A percentile compares a stretch with the other conserved stretches of the same genome.
phyloP scores from a whole-genome alignment of 2,113 vertebrate genomes.

The Ranitomeya variabilis region DNA sequence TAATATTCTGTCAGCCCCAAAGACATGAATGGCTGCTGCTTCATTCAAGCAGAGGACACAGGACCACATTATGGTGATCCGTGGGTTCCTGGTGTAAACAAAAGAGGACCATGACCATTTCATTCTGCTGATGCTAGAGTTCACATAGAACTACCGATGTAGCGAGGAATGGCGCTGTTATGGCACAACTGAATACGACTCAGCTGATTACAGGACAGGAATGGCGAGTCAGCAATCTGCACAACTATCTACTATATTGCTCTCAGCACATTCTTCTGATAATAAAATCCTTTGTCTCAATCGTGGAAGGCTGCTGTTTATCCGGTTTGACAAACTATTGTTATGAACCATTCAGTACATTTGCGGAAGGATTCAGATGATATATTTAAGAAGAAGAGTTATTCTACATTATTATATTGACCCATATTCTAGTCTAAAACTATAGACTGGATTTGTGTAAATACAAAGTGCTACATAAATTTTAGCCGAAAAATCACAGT shows the following conservation, averaged over 20 bases:
- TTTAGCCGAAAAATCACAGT: background rate
- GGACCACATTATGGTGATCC: too few relatives aligned
- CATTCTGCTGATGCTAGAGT: background rate
- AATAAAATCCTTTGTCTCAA: background rate
- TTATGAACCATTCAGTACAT: background rate
- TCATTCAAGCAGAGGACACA: too few relatives aligned
- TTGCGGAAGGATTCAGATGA: background rate
- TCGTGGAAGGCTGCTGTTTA: background rate
- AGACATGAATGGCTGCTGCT: too few relatives aligned
- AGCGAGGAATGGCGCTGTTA: background rate
- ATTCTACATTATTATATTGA: background rate
- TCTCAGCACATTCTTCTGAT: background rate
- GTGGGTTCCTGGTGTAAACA: background rate
- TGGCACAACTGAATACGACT: background rate
- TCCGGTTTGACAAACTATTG: slow-evolving; percentile 12
- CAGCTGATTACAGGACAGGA: background rate
- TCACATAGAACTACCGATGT: too few relatives aligned
- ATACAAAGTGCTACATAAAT: too few relatives aligned
- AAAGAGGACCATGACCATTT: background rate
- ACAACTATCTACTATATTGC: background rate
- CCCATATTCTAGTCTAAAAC: background rate
- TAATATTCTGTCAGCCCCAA: too few relatives aligned
- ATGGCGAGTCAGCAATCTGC: slow-evolving; percentile 20
- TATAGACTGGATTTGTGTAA: background rate
- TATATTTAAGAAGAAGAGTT: background rate